Percentiles rank a stretch among this genome's conserved stretches.
Conservation (phyloP, 2,797 vertebrate genomes). For the Hylomyscus alleni region DNA sequence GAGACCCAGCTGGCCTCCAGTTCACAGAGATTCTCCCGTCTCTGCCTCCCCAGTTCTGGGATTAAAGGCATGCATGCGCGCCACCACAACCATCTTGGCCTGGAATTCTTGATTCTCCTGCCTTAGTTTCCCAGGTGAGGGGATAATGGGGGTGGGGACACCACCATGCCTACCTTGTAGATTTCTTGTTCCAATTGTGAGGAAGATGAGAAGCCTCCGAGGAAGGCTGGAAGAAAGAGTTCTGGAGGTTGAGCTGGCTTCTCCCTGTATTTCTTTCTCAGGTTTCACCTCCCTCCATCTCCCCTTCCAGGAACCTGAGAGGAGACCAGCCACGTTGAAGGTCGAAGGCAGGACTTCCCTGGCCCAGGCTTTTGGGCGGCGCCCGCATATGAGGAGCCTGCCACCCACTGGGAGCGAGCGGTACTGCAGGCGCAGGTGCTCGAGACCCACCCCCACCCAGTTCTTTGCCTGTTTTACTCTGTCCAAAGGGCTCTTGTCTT, state of each 20-base stretch:
- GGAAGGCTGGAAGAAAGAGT: background rate
- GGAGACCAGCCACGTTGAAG: conserved; percentile 67
- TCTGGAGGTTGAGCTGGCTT: background rate
- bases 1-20: background rate
- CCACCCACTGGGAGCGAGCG: conserved; percentile 78
- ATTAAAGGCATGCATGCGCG: background rate
- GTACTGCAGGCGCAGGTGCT: conserved; percentile 70
- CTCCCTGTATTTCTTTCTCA: background rate
- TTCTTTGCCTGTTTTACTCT: rapidly evolving
- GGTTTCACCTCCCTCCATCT: background rate
- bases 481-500: background rate
- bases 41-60: background rate
- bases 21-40: background rate
- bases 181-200: background rate
- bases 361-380: conserved; percentile 26
- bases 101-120: background rate
- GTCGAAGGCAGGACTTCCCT: background rate
- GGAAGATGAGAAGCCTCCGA: background rate
- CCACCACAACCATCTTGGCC: background rate
- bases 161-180: background rate
- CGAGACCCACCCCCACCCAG: background rate
- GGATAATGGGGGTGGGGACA: background rate
- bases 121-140: background rate
- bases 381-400: conserved; percentile 78
- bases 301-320: background rate